Evolutionary conservation across 2,888 invertebrate species (phyloP).

Genomic region (Synergus japonicus): DNA sequence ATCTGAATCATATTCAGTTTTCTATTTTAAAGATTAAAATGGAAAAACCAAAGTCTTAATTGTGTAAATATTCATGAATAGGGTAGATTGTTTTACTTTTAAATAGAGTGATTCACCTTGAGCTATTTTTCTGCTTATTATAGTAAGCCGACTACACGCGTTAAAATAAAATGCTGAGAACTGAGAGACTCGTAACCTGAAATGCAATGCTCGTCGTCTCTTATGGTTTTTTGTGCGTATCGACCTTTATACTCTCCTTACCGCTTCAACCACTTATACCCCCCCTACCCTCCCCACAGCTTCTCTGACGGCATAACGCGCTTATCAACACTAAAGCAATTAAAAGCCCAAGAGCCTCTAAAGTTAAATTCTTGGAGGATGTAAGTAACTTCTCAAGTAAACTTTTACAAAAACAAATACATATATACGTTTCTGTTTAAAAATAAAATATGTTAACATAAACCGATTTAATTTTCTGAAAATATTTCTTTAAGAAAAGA

Average conservation of each 20-base stretch:
- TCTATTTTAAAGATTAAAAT: no score
- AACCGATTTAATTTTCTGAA: background rate
- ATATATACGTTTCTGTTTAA: background rate
- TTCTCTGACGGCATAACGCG: conserved; percentile 38
- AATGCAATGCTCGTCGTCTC: conserved; percentile 37
- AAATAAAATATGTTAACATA: background rate
- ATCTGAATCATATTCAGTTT: no score
- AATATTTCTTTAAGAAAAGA: background rate
- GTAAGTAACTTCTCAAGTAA: conserved; percentile 33
- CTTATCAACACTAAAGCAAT: conserved; percentile 39
- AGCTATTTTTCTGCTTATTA: conserved; percentile 3
- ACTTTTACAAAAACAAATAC: background rate
- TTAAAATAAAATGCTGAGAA: background rate
- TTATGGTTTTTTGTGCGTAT: conserved; percentile 34
- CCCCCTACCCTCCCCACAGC: background rate
- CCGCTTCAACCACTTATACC: conserved; percentile 33
- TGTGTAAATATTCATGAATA: no score
- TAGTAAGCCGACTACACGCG: background rate
- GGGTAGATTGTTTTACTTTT: background rate
- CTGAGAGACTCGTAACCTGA: conserved; percentile 20
- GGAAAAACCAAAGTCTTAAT: no score
- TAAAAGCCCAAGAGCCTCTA: conserved; percentile 32
- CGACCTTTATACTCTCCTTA: conserved; percentile 37
- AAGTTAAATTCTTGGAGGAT: conserved; percentile 37
- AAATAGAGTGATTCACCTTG: background rate